Evolutionary conservation across 2,888 invertebrate species (phyloP).

Genomic region (Agrypnus murinus): DNA sequence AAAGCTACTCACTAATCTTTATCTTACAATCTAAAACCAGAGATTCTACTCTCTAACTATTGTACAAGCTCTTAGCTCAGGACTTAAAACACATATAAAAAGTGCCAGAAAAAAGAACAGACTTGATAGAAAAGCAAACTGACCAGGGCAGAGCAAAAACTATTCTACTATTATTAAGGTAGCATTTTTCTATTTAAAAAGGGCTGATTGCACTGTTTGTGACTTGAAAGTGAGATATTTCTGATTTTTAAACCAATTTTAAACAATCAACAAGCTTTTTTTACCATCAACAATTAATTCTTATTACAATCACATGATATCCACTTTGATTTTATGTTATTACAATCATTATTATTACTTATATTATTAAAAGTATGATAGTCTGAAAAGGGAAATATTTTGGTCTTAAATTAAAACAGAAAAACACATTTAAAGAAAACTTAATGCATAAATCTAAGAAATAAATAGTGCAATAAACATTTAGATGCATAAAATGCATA

Average conservation of each 20-base stretch:
- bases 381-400: neutral
- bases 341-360: neutral
- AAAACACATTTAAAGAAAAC: slow-evolving; percentile 30
- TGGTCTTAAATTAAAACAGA: slow-evolving; percentile 24
- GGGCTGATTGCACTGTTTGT: slow-evolving; percentile 39
- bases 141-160: slow-evolving; percentile 12
- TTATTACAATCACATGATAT: slow-evolving; percentile 15
- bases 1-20: slow-evolving; percentile 59
- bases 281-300: neutral
- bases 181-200: slow-evolving; percentile 30
- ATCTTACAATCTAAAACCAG: slow-evolving; percentile 51
- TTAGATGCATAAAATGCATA: slow-evolving; percentile 59
- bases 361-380: neutral
- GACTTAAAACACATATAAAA: slow-evolving; percentile 32
- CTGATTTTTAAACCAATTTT: slow-evolving; percentile 1
- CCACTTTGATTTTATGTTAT: neutral
- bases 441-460: slow-evolving; percentile 44
- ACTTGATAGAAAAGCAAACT: neutral
- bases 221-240: slow-evolving; percentile 19
- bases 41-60: slow-evolving; percentile 53
- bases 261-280: neutral
- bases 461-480: slow-evolving; percentile 58
- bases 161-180: slow-evolving; percentile 1
- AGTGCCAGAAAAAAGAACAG: slow-evolving; percentile 19
- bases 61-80: slow-evolving; percentile 43